phyloP scores from a whole-genome alignment of 2,113 vertebrate species.

The Micronycteris hirsuta region DNA sequence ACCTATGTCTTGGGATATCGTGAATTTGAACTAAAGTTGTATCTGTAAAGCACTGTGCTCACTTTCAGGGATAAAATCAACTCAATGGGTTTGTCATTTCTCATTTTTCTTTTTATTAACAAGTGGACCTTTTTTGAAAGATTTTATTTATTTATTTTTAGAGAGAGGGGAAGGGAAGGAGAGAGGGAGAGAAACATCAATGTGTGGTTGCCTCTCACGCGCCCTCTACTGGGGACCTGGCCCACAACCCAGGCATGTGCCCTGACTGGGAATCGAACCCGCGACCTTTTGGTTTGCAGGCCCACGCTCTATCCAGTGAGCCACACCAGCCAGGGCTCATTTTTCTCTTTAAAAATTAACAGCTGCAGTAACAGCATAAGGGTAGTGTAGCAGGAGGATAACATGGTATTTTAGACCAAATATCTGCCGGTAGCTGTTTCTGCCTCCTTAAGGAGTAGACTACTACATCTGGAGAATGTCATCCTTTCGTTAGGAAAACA shows the following conservation, averaged over 20 bases:
- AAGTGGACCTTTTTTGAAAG: no score
- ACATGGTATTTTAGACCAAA: background rate
- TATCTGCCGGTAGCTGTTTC: background rate
- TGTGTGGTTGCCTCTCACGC: no score
- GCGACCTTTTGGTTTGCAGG: no score
- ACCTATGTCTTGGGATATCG: background rate
- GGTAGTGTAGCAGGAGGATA: no score
- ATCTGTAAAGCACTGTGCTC: background rate
- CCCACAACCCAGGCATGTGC: no score
- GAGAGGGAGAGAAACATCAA: no score
- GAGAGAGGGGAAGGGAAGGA: no score
- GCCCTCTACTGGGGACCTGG: no score
- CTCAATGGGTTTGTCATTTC: background rate
- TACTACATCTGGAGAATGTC: fast-evolving
- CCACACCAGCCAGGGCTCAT: background rate
- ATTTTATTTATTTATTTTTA: no score
- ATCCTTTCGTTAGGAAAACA: background rate
- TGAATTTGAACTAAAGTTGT: background rate
- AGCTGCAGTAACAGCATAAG: background rate
- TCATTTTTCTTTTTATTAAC: no score
- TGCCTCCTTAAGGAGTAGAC: background rate
- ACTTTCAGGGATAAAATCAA: background rate
- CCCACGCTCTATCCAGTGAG: no score
- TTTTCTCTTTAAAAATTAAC: background rate
- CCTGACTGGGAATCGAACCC: no score